These are phyloP conservation scores for Aulostomus chinensis DNA, from an alignment of 2,797 vertebrate species.

Conservation along the genomic window DNA sequence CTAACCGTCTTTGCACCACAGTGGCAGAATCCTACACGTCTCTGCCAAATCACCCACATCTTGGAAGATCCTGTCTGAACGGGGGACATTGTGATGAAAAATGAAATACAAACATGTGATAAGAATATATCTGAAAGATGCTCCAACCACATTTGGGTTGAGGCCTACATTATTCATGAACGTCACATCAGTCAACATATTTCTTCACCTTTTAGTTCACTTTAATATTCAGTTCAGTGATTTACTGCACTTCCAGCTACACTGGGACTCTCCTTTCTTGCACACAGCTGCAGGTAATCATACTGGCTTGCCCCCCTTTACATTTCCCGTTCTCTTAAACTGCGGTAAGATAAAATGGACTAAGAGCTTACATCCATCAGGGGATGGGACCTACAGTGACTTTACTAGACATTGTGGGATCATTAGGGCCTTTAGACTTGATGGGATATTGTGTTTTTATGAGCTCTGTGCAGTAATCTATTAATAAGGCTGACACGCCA, in stretches of 20 bases:
- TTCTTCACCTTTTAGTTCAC: constrained; percentile 9
- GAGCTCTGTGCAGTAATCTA: constrained; percentile 72
- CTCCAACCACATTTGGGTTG: too few relatives aligned
- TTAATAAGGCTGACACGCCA: constrained; percentile 71
- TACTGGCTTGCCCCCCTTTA: constrained; percentile 29
- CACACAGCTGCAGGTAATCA: constrained; percentile 35
- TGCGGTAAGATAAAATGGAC: constrained; percentile 62
- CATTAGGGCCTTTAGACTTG: constrained; percentile 70
- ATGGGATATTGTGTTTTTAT: constrained; percentile 76
- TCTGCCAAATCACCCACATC: too few relatives aligned
- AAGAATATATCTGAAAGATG: background rate
- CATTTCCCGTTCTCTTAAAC: constrained; percentile 45
- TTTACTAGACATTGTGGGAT: constrained; percentile 70
- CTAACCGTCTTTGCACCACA: too few relatives aligned
- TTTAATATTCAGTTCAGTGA: constrained; percentile 16
- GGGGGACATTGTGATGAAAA: too few relatives aligned
- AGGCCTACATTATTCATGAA: too few relatives aligned
- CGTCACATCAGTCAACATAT: constrained; percentile 7
- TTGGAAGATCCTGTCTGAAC: too few relatives aligned
- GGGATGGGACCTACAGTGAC: constrained; percentile 60
- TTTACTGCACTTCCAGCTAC: constrained; percentile 17
- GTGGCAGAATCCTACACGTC: too few relatives aligned
- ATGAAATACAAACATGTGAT: too few relatives aligned
- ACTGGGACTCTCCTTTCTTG: constrained; percentile 13
- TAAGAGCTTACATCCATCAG: constrained; percentile 65